Percentiles rank a stretch among this genome's conserved stretches.
Conservation (phyloP, 2,888 invertebrate genomes). For the Mythimna pallens region DNA sequence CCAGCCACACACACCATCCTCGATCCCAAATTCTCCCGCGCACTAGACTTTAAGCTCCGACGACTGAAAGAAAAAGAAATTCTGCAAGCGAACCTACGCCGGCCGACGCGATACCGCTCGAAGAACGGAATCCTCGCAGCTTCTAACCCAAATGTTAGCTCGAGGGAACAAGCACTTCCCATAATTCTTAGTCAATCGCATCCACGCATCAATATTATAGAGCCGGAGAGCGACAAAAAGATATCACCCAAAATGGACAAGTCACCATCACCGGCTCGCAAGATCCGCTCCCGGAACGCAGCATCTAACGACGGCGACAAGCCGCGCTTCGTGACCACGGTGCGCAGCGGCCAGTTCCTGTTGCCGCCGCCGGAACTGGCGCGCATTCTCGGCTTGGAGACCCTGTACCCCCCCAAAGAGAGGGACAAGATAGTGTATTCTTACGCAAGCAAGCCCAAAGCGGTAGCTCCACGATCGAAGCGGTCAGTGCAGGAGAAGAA, state of each 20-base stretch:
- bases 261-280: constrained; percentile 74
- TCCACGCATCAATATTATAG: constrained; percentile 76
- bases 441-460: constrained; percentile 92
- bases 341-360: constrained; percentile 94
- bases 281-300: constrained; percentile 64
- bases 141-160: constrained; percentile 92
- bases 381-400: constrained; percentile 90
- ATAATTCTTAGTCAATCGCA: constrained; percentile 76
- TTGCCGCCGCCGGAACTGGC: constrained; percentile 94
- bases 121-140: constrained; percentile 77
- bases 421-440: constrained; percentile 90
- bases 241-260: constrained; percentile 71
- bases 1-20: constrained; percentile 75
- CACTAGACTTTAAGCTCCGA: constrained; percentile 93
- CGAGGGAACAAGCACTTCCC: constrained; percentile 55
- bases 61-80: constrained; percentile 92
- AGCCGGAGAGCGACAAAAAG: constrained; percentile 66
- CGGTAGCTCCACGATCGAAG: constrained; percentile 78
- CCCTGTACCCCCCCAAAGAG: constrained; percentile 79
- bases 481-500: constrained; percentile 67
- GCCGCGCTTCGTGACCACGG: constrained; percentile 95
- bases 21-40: constrained; percentile 92
- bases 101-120: constrained; percentile 74
- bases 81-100: constrained; percentile 78
- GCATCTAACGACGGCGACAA: constrained; percentile 73